Conservation (phyloP, 92 coral and sea anemone species). For the Parazoanthus atlanticus region DNA sequence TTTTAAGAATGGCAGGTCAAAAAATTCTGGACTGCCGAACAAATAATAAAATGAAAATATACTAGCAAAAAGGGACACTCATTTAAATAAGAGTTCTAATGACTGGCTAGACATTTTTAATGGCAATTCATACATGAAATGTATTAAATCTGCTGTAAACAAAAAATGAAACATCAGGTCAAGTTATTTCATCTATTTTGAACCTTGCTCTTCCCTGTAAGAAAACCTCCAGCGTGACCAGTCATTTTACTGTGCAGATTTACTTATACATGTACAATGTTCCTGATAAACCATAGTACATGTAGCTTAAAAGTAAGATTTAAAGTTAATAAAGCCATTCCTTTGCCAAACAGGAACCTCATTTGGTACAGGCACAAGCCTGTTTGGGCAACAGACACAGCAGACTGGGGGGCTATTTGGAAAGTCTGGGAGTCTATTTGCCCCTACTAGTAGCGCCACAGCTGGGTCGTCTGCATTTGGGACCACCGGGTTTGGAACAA, state of each 20-base stretch:
- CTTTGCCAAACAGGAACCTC: slow-evolving; percentile 58
- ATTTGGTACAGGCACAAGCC: slow-evolving; percentile 79
- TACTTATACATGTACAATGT: neutral
- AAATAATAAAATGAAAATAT: too few species aligned
- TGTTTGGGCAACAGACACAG: slow-evolving; percentile 77
- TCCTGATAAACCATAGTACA: neutral
- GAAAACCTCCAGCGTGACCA: neutral
- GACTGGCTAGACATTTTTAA: too few species aligned
- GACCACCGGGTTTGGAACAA: slow-evolving; percentile 61
- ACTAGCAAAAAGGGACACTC: too few species aligned
- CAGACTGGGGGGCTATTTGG: slow-evolving; percentile 52
- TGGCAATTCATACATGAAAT: too few species aligned
- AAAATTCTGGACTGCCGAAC: too few species aligned
- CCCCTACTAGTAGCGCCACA: slow-evolving; percentile 61
- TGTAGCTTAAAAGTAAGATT: neutral
- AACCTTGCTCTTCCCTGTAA: too few species aligned
- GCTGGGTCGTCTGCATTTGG: slow-evolving; percentile 75
- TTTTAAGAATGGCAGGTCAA: too few species aligned
- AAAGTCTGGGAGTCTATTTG: slow-evolving; percentile 74
- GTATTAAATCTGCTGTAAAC: too few species aligned
- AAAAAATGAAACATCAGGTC: too few species aligned
- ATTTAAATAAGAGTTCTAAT: too few species aligned
- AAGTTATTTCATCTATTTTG: too few species aligned
- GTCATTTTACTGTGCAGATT: neutral
- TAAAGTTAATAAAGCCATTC: neutral